A percentile compares a stretch with the other conserved stretches of the same genome.
phyloP scores from a whole-genome alignment of 2,888 invertebrate genomes.

The Melieria picta region DNA sequence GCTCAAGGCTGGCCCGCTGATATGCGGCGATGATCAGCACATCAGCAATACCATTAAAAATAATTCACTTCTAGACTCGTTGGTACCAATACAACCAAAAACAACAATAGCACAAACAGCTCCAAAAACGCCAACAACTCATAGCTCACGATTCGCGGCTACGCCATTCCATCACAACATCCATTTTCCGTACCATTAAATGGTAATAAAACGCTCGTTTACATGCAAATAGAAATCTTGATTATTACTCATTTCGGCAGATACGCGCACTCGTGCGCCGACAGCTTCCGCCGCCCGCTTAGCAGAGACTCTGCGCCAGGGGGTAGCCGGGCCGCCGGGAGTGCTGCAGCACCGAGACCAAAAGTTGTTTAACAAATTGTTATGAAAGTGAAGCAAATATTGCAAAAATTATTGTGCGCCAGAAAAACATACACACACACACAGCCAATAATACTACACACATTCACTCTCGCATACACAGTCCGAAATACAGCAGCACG shows the following conservation, averaged over 20 bases:
- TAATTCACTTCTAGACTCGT: too few relatives aligned
- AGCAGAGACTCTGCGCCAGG: not conserved
- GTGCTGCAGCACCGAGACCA: not conserved
- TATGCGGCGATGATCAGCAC: too few relatives aligned
- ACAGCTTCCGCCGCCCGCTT: not conserved
- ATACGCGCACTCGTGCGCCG: not conserved
- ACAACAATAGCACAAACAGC: too few relatives aligned
- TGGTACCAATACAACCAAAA: too few relatives aligned
- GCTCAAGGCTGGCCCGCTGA: too few relatives aligned
- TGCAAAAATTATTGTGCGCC: not conserved
- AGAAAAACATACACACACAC: not conserved
- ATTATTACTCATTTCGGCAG: conserved; percentile 10
- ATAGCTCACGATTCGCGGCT: too few relatives aligned
- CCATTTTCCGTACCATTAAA: conserved; percentile 36
- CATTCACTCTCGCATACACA: too few relatives aligned
- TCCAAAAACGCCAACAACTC: too few relatives aligned
- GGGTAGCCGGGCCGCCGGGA: not conserved
- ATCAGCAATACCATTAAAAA: too few relatives aligned
- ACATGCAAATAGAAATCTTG: conserved; percentile 24
- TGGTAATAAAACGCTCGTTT: conserved; percentile 34
- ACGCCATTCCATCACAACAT: too few relatives aligned
- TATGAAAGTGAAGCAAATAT: conserved; percentile 20
- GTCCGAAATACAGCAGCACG: too few relatives aligned
- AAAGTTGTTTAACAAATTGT: conserved; percentile 23
- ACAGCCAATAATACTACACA: not conserved